Conservation (phyloP, 1,140 invertebrate species). For the Conus ventricosus region DNA sequence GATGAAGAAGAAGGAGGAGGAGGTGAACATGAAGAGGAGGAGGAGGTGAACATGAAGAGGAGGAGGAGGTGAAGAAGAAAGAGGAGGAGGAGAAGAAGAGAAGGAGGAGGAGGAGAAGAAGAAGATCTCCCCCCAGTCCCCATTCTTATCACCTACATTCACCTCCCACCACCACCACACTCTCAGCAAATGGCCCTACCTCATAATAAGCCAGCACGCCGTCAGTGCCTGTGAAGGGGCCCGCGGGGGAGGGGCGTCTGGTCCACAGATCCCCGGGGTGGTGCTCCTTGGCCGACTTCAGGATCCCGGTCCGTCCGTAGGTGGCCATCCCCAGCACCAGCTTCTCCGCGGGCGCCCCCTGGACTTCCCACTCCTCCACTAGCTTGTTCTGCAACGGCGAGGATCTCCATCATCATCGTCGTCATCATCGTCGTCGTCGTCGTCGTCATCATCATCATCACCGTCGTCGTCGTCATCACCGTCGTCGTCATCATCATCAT, state of each 20-base stretch:
- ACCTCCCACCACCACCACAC: no score
- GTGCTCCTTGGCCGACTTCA: not conserved
- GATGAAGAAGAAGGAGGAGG: no score
- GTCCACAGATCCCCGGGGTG: not conserved
- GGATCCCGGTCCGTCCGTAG: slow-evolving; percentile 84
- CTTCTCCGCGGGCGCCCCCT: slow-evolving; percentile 87
- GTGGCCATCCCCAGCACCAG: slow-evolving; percentile 90
- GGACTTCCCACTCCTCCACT: slow-evolving; percentile 80
- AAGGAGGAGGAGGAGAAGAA: no score
- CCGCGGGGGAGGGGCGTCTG: not conserved
- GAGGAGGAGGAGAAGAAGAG: no score
- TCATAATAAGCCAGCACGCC: slow-evolving; percentile 9
- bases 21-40: no score
- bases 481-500: no score
- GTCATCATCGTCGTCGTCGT: not conserved
- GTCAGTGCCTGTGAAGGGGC: not conserved
- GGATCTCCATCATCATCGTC: no score
- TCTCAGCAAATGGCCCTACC: not conserved
- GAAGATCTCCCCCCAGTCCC: no score
- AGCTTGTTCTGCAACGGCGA: slow-evolving; percentile 55
- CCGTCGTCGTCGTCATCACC: no score
- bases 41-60: no score
- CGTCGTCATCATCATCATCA: not conserved
- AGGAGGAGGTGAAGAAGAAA: no score
- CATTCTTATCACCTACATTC: no score